Percentiles rank a stretch among this genome's conserved stretches.
Evolutionary conservation across 2,797 vertebrate genomes (phyloP).

Genomic region (Rousettus madagascariensis): DNA sequence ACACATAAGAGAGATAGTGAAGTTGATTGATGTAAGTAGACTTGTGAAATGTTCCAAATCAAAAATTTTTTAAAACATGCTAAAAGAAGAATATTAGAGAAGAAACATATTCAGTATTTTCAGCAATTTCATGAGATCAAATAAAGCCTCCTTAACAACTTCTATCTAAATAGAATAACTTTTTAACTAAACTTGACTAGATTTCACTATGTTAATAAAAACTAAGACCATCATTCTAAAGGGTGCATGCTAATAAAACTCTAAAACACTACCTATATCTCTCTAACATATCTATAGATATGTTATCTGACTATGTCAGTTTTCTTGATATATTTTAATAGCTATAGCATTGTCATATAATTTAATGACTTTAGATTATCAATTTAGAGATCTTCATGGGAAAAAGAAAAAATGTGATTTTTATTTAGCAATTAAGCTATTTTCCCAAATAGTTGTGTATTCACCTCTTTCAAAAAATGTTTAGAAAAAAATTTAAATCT

Average conservation of each 20-base stretch:
- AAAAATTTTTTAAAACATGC: slow-evolving; percentile 50
- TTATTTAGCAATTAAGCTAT: slow-evolving; percentile 51
- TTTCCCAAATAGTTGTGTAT: slow-evolving; percentile 15
- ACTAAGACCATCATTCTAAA: slow-evolving; percentile 42
- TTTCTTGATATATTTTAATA: slow-evolving; percentile 42
- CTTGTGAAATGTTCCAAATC: slow-evolving; percentile 42
- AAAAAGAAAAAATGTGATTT: slow-evolving; percentile 29
- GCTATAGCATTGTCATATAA: slow-evolving; percentile 1
- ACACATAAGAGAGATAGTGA: neutral
- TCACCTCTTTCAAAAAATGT: slow-evolving; percentile 40
- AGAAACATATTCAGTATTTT: slow-evolving; percentile 51
- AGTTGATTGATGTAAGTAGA: neutral
- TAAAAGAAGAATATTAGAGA: slow-evolving; percentile 5
- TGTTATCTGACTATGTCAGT: neutral
- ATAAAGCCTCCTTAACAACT: slow-evolving; percentile 42
- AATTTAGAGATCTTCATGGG: neutral
- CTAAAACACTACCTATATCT: neutral
- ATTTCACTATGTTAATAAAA: slow-evolving; percentile 51
- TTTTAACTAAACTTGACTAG: slow-evolving; percentile 53
- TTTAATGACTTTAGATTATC: slow-evolving; percentile 36
- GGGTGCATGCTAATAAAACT: neutral
- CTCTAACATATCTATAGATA: neutral
- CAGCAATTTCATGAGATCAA: slow-evolving; percentile 45
- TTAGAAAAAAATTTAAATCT: slow-evolving; percentile 36
- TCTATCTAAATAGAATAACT: slow-evolving; percentile 46